Conservation (phyloP, 1,140 invertebrate genomes). For the Vollenhovia emeryi region DNA sequence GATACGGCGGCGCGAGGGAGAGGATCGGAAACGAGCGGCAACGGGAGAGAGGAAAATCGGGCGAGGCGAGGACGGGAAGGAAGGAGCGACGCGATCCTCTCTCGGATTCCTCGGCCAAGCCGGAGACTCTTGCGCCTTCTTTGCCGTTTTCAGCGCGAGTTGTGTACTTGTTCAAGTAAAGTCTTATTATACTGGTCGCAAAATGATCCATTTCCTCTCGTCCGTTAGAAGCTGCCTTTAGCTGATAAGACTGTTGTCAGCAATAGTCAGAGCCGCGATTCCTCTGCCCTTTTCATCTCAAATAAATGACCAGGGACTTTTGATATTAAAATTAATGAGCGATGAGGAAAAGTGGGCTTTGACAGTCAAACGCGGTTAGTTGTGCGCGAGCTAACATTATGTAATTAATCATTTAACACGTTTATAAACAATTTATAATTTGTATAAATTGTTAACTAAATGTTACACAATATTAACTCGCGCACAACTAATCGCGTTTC, state of each 20-base stretch:
- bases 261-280: neutral
- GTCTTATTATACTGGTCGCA: neutral
- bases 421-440: no score
- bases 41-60: neutral
- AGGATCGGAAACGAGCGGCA: constrained; percentile 8
- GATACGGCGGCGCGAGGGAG: neutral
- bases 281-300: neutral
- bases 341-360: no score
- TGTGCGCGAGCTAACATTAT: no score
- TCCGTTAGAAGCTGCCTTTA: neutral
- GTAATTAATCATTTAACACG: no score
- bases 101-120: neutral
- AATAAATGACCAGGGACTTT: no score
- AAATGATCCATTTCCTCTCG: constrained; percentile 29
- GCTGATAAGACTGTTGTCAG: neutral
- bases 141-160: neutral
- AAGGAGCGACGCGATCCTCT: constrained; percentile 14
- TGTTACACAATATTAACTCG: no score
- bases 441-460: no score
- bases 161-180: neutral
- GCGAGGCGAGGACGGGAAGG: neutral
- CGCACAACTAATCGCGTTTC: no score
- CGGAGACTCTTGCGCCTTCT: constrained; percentile 21
- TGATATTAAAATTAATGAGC: no score
- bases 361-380: no score